phyloP scores from a whole-genome alignment of 2,888 invertebrate genomes.

The Tachystola acroxantha region DNA sequence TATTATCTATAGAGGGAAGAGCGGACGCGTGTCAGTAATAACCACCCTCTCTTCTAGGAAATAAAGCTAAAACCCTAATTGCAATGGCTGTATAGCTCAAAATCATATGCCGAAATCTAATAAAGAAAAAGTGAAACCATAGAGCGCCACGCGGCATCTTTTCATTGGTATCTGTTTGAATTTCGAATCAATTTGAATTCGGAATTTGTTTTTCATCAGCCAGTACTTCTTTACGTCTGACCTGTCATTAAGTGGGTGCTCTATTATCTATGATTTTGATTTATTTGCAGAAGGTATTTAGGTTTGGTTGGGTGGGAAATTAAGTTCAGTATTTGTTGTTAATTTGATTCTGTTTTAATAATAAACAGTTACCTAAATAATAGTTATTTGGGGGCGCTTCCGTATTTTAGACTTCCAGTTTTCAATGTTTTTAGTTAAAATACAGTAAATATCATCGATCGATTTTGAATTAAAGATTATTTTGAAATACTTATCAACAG shows the following conservation, averaged over 20 bases:
- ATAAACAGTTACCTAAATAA: no score
- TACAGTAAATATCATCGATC: no score
- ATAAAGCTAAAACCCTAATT: constrained; percentile 3
- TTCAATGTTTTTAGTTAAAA: no score
- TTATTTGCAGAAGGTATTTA: constrained; percentile 61
- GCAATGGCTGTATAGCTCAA: not conserved
- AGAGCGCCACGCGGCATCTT: constrained; percentile 63
- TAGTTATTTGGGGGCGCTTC: no score
- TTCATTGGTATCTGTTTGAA: constrained; percentile 75
- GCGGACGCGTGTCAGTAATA: constrained; percentile 55
- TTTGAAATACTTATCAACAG: no score
- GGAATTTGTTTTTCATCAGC: constrained; percentile 75
- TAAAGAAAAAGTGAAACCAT: constrained; percentile 19
- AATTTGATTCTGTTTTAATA: constrained; percentile 33
- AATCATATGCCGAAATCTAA: not conserved
- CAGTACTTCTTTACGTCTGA: constrained; percentile 56
- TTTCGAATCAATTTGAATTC: constrained; percentile 67
- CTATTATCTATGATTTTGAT: constrained; percentile 58
- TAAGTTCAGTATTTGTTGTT: constrained; percentile 38
- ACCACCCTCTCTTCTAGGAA: constrained; percentile 16
- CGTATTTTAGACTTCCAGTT: no score
- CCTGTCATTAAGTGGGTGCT: constrained; percentile 63
- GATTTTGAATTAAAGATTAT: no score
- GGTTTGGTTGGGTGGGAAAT: constrained; percentile 50
- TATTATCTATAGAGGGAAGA: constrained; percentile 67